A percentile compares a stretch with the other conserved stretches of the same genome.
Evolutionary conservation across 2,888 invertebrate species (phyloP).

Genomic region (Hypomecis punctinalis): DNA sequence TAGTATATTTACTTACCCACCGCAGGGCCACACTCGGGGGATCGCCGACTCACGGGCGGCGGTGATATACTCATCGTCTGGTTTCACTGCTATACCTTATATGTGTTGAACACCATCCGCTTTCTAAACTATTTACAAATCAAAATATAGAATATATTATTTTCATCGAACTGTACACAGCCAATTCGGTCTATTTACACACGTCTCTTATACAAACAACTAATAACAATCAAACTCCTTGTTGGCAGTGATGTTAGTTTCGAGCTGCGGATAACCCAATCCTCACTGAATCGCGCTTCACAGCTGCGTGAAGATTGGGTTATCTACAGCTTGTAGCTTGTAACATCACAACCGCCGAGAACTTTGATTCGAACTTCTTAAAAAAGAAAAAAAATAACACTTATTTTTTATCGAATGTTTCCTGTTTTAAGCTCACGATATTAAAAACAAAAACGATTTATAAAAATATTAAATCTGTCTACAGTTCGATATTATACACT

Average conservation of each 20-base stretch:
- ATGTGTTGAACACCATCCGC: constrained; percentile 84
- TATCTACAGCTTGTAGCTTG: too few species aligned
- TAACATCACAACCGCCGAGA: too few species aligned
- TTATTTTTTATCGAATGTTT: too few species aligned
- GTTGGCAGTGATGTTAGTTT: too few species aligned
- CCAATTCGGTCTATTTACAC: constrained; percentile 15
- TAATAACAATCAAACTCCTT: neutral
- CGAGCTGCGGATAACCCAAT: too few species aligned
- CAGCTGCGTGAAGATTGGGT: too few species aligned
- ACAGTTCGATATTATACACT: constrained; percentile 66
- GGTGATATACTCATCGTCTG: constrained; percentile 61
- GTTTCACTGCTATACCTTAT: constrained; percentile 75
- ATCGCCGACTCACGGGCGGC: constrained; percentile 61
- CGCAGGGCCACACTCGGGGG: constrained; percentile 63
- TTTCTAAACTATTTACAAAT: constrained; percentile 75
- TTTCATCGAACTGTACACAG: constrained; percentile 71
- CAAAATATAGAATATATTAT: constrained; percentile 61
- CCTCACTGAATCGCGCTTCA: too few species aligned
- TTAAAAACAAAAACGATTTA: too few species aligned
- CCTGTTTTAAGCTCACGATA: too few species aligned
- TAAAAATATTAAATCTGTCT: constrained; percentile 44
- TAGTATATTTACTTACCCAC: constrained; percentile 53
- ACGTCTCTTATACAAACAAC: neutral
- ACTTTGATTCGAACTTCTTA: neutral
- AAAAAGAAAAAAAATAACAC: neutral